Evolutionary conservation across 1,140 invertebrate genomes (phyloP), one percentile per base, ranked within the genome.

Genomic region (Ooceraea biroi): DNA sequence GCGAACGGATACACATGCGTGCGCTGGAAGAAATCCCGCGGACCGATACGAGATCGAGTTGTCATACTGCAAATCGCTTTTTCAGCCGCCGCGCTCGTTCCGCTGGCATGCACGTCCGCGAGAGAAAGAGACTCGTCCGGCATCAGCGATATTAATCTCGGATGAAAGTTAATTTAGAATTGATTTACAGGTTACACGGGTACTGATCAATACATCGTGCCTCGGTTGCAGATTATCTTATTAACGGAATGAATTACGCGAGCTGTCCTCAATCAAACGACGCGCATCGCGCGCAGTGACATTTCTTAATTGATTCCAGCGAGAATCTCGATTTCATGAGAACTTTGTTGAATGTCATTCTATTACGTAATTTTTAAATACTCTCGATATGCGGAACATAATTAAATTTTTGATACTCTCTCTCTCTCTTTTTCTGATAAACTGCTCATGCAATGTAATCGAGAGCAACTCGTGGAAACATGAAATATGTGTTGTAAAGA

Each of bases 111-210:
- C 50, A 11, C n/a, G 22, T n/a, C 22, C 11, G 48, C 0, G 14
- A 46, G 36, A 30, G 65, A 46, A 19, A 30, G 50, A 46, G 76
- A 57, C 41, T 11, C 48, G 36, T 68, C 50, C 65, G 63, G 46
- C 74, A 77, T 80, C 36, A 50, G 50, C 52, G 76, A 80, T 80
- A 80, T 80, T 80, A 80, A 80, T 80, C 76, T 80, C 65, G 52
- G 65, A 80, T 27, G 65, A 80, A 80, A 80, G 76, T 80, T 80
- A 80, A 80, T 80, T 80, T 80, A 80, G 65, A 71, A 80, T 80
- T 80, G 76, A 80, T 80, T 80, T 80, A 80, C 76, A 80, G 76
- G 52, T 80, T 36, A 80, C 76, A 80, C 12, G 76, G 61, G 19
- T 65, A 55, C 14, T 48, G 63, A 46, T 80, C 76, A 7, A 80